These are phyloP conservation scores for Phenganax subtilis DNA, from an alignment of 92 coral and sea anemone species.

Conservation along the genomic window DNA sequence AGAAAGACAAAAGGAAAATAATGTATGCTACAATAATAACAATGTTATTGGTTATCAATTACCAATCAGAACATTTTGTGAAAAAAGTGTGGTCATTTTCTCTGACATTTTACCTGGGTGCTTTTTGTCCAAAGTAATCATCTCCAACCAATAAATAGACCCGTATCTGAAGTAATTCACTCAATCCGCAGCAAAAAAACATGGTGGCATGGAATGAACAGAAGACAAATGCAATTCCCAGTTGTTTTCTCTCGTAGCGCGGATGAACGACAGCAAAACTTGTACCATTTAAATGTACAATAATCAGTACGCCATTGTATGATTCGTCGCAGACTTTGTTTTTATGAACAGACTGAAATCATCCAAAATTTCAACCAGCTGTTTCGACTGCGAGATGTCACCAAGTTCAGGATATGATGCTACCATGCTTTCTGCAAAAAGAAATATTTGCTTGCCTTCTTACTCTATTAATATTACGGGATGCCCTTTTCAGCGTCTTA, in stretches of 20 bases:
- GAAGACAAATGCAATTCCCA: too few relatives aligned
- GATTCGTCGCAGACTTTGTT: too few relatives aligned
- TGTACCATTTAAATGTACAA: too few relatives aligned
- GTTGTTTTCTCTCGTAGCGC: too few relatives aligned
- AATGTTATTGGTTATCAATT: background rate
- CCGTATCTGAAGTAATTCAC: too few relatives aligned
- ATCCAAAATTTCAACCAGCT: constrained; percentile 10
- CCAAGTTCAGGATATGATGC: constrained; percentile 27
- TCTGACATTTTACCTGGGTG: too few relatives aligned
- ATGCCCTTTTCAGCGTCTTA: constrained; percentile 12
- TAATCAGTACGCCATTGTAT: too few relatives aligned
- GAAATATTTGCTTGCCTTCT: constrained; percentile 14
- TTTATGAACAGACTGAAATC: constrained; percentile 5
- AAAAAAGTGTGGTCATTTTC: background rate
- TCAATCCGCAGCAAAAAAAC: too few relatives aligned
- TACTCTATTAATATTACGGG: constrained; percentile 21
- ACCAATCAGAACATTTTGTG: constrained; percentile 1
- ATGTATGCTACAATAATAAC: background rate
- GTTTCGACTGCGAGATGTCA: background rate
- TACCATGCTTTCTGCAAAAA: constrained; percentile 17
- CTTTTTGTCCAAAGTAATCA: too few relatives aligned
- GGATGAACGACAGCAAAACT: too few relatives aligned
- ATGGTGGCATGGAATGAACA: too few relatives aligned
- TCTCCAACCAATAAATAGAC: too few relatives aligned
- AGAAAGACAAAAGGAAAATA: background rate